These are phyloP conservation scores for Argynnis bischoffii DNA, from an alignment of 2,888 invertebrate genomes.

Conservation along the genomic window DNA sequence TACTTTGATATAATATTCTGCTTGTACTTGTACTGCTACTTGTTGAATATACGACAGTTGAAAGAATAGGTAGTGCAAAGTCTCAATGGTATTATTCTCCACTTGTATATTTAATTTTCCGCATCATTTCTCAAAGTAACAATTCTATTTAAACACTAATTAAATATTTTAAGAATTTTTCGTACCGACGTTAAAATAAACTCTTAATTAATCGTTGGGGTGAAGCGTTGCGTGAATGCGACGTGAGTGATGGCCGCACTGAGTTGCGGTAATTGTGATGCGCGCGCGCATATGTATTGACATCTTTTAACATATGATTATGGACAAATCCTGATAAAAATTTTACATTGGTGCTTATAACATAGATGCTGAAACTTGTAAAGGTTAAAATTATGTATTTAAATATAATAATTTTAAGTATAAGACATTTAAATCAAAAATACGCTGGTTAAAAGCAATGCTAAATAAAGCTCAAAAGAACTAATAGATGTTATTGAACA, in stretches of 20 bases:
- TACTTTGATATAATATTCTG: no score
- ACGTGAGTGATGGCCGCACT: slow-evolving; percentile 70
- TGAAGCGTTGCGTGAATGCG: slow-evolving; percentile 58
- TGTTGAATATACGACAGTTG: no score
- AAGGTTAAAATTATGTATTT: neutral
- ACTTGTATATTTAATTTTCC: slow-evolving; percentile 9
- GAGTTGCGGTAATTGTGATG: slow-evolving; percentile 75
- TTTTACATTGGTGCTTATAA: neutral
- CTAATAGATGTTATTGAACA: no score
- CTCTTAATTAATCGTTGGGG: slow-evolving; percentile 67
- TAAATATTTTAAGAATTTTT: slow-evolving; percentile 43
- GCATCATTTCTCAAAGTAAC: slow-evolving; percentile 13
- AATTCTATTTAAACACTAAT: slow-evolving; percentile 25
- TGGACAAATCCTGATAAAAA: slow-evolving; percentile 11
- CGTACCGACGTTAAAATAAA: slow-evolving; percentile 60
- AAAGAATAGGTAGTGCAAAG: neutral
- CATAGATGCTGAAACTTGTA: neutral
- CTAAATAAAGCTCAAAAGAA: no score
- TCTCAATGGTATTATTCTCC: neutral
- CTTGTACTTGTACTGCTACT: no score
- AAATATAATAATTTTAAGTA: no score
- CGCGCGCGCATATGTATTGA: slow-evolving; percentile 49
- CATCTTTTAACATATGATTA: slow-evolving; percentile 38
- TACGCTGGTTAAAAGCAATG: no score
- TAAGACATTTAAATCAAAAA: no score